phyloP scores from a whole-genome alignment of 2,888 invertebrate species.

The Alviniconcha strummeri region DNA sequence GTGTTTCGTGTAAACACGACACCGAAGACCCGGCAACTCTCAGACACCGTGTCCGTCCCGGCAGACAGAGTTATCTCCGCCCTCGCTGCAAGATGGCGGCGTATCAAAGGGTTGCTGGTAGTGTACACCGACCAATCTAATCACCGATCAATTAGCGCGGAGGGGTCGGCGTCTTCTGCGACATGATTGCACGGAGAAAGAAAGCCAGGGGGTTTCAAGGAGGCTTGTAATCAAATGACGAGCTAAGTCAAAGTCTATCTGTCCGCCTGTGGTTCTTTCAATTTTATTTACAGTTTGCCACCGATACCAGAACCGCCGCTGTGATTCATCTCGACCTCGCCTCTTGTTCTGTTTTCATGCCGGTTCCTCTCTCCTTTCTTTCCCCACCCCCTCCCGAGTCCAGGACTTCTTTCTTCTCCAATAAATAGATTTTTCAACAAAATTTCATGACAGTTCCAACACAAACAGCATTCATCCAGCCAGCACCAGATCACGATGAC shows the following conservation, averaged over 20 bases:
- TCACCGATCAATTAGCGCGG: conserved; percentile 9
- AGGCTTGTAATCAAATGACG: conserved; percentile 8
- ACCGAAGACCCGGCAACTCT: neutral
- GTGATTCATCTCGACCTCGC: too few species aligned
- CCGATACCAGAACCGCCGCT: too few species aligned
- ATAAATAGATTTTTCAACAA: too few species aligned
- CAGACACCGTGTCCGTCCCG: conserved; percentile 13
- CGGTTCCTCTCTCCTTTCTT: neutral
- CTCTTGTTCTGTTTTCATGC: too few species aligned
- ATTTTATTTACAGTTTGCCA: neutral
- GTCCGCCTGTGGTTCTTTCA: neutral
- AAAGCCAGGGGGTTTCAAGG: neutral
- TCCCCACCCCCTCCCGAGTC: too few species aligned
- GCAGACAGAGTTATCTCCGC: conserved; percentile 9
- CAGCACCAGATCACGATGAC: too few species aligned
- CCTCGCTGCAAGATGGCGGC: neutral
- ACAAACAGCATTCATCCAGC: too few species aligned
- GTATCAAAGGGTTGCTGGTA: neutral
- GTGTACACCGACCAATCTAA: neutral
- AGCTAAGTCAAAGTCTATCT: neutral
- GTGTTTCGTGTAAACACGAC: neutral
- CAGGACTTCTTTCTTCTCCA: too few species aligned
- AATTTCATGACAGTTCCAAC: too few species aligned
- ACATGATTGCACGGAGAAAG: neutral
- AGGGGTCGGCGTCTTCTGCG: neutral